Evolutionary conservation across 2,113 vertebrate genomes (phyloP).

Genomic region (Chaenocephalus aceratus): DNA sequence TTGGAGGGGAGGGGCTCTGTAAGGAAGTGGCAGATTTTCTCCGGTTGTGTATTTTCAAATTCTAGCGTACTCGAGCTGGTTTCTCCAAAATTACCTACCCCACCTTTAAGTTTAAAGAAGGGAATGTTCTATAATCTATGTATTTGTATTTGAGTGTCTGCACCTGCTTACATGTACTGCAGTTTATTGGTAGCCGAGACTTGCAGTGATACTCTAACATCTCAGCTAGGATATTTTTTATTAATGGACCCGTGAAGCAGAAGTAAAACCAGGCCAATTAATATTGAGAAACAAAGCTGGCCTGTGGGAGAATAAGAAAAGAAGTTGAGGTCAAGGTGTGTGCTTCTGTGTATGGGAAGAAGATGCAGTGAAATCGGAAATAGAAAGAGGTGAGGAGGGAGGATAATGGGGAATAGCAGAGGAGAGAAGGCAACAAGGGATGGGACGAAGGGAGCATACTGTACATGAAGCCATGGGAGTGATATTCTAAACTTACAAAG

Average conservation of each 20-base stretch:
- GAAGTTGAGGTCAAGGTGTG: slow-evolving; percentile 21
- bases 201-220: slow-evolving; percentile 18
- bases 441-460: slow-evolving; percentile 1
- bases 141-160: not conserved
- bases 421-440: not conserved
- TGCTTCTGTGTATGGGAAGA: not conserved
- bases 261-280: slow-evolving; percentile 45
- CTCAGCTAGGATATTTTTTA: slow-evolving; percentile 46
- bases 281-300: slow-evolving; percentile 45
- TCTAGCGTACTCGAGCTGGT: too few relatives aligned
- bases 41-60: too few relatives aligned
- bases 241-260: slow-evolving; percentile 38
- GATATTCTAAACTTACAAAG: not conserved
- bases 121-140: not conserved
- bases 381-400: not conserved
- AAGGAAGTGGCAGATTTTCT: too few relatives aligned
- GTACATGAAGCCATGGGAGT: not conserved
- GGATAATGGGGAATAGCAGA: not conserved
- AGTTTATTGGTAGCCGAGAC: slow-evolving; percentile 14
- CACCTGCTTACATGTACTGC: not conserved
- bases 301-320: slow-evolving; percentile 32
- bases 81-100: too few relatives aligned
- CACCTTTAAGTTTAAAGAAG: too few relatives aligned
- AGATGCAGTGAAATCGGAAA: slow-evolving; percentile 3
- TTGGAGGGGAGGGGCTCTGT: too few relatives aligned